A percentile compares a stretch with the other conserved stretches of the same genome.
Evolutionary conservation across 2,797 vertebrate genomes (phyloP).

Genomic region (Alosa sapidissima): DNA sequence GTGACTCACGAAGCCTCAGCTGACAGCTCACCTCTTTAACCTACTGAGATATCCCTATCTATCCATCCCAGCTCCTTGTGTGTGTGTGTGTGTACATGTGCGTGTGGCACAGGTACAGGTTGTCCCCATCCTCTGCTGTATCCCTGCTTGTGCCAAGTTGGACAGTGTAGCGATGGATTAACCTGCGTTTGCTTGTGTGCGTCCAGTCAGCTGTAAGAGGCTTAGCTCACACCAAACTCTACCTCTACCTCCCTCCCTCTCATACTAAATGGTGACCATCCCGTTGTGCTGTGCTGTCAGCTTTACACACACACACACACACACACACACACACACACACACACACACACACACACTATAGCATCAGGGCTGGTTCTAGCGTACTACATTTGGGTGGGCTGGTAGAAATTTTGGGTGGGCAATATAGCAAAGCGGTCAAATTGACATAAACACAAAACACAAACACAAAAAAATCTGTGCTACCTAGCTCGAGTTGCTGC

Average conservation of each 20-base stretch:
- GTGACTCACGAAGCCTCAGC: no score
- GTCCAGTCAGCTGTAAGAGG: slow-evolving; percentile 55
- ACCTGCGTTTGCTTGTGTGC: slow-evolving; percentile 53
- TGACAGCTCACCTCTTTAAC: no score
- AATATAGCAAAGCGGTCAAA: no score
- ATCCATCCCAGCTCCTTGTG: neutral
- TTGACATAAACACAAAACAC: no score
- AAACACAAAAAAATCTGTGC: no score
- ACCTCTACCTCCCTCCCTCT: slow-evolving; percentile 27
- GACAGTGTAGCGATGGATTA: slow-evolving; percentile 49
- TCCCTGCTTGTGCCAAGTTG: slow-evolving; percentile 23
- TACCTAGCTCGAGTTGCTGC: no score
- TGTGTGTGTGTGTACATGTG: neutral
- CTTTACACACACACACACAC: neutral
- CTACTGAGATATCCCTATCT: no score
- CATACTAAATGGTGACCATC: slow-evolving; percentile 31
- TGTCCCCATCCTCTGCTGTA: slow-evolving; percentile 19
- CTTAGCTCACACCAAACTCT: slow-evolving; percentile 48
- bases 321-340: no score
- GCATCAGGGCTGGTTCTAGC: no score
- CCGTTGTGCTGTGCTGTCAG: neutral
- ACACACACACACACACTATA: no score
- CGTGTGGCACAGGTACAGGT: neutral
- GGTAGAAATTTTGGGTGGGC: no score
- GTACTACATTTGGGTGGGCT: no score